A percentile compares a stretch with the other conserved stretches of the same genome.
These are phyloP conservation scores for Calidris pugnax DNA, from an alignment of 2,113 vertebrate species.

Conservation along the genomic window DNA sequence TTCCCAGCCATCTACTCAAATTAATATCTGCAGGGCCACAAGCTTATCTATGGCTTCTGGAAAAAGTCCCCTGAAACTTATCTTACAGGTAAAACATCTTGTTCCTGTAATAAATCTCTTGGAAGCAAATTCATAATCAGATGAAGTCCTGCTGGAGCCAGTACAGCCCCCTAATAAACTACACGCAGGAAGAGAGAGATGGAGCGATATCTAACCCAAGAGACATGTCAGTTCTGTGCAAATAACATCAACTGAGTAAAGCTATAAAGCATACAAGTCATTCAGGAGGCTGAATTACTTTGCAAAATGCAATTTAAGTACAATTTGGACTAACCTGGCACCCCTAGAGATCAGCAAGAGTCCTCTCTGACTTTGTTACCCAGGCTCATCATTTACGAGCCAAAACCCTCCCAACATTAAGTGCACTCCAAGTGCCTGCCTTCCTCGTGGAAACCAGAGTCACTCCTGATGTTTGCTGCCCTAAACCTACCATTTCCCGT, in stretches of 20 bases:
- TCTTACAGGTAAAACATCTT: accelerated
- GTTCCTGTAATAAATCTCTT: background rate
- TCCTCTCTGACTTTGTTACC: background rate
- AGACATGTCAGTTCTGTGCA: background rate
- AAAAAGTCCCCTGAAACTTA: background rate
- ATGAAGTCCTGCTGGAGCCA: background rate
- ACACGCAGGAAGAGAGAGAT: background rate
- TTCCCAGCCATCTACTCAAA: background rate
- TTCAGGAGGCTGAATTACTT: background rate
- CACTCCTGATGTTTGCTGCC: background rate
- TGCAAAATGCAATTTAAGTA: background rate
- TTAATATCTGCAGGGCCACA: background rate
- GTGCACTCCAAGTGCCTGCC: accelerated
- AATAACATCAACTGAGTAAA: background rate
- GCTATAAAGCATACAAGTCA: background rate
- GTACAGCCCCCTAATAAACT: background rate
- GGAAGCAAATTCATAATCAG: background rate
- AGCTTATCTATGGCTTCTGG: background rate
- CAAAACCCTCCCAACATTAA: background rate
- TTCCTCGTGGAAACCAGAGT: background rate
- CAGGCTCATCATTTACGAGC: background rate
- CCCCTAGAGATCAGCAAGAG: background rate
- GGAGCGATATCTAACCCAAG: background rate
- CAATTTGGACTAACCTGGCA: background rate
- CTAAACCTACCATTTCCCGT: accelerated